These are phyloP conservation scores for Chrosomus eos DNA, from an alignment of 2,797 vertebrate species.

Conservation along the genomic window DNA sequence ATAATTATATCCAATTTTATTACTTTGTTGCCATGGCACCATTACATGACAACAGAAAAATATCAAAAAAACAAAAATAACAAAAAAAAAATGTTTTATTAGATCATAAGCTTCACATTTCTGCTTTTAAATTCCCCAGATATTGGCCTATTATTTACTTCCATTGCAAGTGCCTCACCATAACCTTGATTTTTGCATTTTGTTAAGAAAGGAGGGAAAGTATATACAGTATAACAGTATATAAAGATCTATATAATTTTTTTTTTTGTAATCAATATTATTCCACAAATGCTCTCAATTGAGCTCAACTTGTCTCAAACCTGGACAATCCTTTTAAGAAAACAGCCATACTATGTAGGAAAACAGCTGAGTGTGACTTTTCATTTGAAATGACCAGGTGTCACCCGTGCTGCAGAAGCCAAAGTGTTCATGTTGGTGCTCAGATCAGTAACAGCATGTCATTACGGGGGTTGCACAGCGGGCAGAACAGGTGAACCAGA, in stretches of 20 bases:
- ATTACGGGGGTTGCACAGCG: constrained; percentile 55
- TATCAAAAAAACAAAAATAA: background rate
- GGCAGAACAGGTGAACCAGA: constrained; percentile 68
- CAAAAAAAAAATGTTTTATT: background rate
- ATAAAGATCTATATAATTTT: background rate
- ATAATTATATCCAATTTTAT: too few relatives aligned
- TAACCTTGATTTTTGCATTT: background rate
- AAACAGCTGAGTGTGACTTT: constrained; percentile 36
- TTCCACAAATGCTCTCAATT: background rate
- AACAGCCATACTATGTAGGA: background rate
- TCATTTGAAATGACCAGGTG: constrained; percentile 40
- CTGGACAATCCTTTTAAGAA: background rate
- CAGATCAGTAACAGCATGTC: constrained; percentile 48
- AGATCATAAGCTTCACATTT: background rate
- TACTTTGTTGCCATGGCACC: background rate
- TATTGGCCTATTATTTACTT: background rate
- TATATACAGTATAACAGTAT: too few relatives aligned
- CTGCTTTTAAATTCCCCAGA: background rate
- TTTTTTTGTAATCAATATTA: background rate
- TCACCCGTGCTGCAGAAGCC: constrained; percentile 50
- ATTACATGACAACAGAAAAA: background rate
- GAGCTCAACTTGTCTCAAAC: constrained; percentile 1
- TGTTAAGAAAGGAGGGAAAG: background rate
- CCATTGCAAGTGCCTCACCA: background rate
- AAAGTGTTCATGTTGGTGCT: constrained; percentile 44